Evolutionary conservation across 2,888 invertebrate genomes (phyloP).

Genomic region (Nomada ruficornis): DNA sequence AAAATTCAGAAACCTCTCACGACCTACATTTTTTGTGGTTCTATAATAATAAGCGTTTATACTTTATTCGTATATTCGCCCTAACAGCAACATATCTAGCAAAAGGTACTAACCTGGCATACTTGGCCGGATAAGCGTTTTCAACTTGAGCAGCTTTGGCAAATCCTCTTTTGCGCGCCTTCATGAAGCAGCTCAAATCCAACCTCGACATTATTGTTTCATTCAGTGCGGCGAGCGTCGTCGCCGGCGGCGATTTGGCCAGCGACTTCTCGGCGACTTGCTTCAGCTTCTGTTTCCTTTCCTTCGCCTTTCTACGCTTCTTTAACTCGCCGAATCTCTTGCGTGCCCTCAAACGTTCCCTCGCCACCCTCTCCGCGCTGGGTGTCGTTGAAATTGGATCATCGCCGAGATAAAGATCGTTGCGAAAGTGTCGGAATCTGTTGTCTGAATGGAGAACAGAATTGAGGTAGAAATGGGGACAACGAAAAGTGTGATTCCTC

Average conservation of each 20-base stretch:
- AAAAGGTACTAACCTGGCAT: constrained; percentile 71
- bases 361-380: constrained; percentile 31
- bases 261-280: constrained; percentile 65
- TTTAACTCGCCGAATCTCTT: constrained; percentile 70
- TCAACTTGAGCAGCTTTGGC: constrained; percentile 77
- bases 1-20: no score
- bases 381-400: constrained; percentile 62
- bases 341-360: constrained; percentile 56
- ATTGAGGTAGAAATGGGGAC: not conserved
- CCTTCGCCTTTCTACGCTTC: constrained; percentile 68
- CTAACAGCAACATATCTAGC: no score
- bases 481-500: not conserved
- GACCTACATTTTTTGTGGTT: no score
- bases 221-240: constrained; percentile 70
- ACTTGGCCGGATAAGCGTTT: constrained; percentile 74
- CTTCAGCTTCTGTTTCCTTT: constrained; percentile 70
- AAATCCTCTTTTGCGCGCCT: constrained; percentile 71
- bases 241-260: constrained; percentile 58
- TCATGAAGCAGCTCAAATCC: constrained; percentile 77
- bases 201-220: constrained; percentile 76
- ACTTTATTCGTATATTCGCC: not conserved
- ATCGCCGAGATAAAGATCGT: constrained; percentile 72
- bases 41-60: no score
- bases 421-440: constrained; percentile 59
- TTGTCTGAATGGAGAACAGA: constrained; percentile 45